Evolutionary conservation across 2,113 vertebrate genomes (phyloP).

Genomic region (Campylomormyrus tamandua): DNA sequence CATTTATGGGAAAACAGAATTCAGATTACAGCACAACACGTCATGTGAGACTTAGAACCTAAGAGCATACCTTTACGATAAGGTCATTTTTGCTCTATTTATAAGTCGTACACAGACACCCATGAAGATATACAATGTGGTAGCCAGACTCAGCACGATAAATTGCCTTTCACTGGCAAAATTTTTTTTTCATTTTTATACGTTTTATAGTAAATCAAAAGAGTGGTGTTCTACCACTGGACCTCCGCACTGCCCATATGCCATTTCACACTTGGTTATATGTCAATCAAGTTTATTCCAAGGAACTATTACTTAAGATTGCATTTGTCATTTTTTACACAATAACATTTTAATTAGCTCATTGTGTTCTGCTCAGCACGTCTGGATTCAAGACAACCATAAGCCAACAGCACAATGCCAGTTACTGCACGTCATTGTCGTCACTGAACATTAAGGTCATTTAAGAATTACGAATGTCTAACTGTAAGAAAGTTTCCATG

Average conservation of each 20-base stretch:
- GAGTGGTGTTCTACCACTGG: slow-evolving; percentile 54
- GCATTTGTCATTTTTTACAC: slow-evolving; percentile 39
- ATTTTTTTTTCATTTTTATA: background rate
- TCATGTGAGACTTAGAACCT: background rate
- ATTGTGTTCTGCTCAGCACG: slow-evolving; percentile 44
- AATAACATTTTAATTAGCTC: slow-evolving; percentile 62
- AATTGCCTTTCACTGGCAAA: background rate
- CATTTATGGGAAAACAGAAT: background rate
- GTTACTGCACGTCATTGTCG: background rate
- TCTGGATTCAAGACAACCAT: background rate
- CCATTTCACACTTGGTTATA: slow-evolving; percentile 66
- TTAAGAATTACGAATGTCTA: background rate
- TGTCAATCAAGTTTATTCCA: slow-evolving; percentile 68
- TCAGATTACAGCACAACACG: background rate
- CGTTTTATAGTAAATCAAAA: slow-evolving; percentile 43
- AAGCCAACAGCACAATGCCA: background rate
- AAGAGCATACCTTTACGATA: background rate
- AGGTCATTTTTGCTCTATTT: slow-evolving; percentile 12
- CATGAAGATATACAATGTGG: background rate
- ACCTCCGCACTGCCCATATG: slow-evolving; percentile 56
- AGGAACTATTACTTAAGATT: slow-evolving; percentile 63
- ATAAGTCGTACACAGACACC: background rate
- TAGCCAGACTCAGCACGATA: background rate
- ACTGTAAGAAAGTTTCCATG: background rate
- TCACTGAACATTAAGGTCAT: background rate